A percentile compares a stretch with the other conserved stretches of the same genome.
These are phyloP conservation scores for Lates japonicus DNA, from an alignment of 2,797 vertebrate species.

Conservation along the genomic window DNA sequence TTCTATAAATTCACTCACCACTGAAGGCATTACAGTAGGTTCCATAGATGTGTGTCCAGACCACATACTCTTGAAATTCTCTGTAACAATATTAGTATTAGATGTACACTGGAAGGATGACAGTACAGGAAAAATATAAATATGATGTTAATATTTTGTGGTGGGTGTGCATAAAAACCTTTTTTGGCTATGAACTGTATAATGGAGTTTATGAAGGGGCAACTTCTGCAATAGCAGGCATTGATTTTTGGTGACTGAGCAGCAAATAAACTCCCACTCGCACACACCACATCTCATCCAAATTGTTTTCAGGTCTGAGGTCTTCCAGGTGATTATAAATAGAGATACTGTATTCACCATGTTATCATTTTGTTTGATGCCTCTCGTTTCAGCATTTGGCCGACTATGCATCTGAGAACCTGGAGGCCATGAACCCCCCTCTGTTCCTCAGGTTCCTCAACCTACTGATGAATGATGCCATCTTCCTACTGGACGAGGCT, in stretches of 20 bases:
- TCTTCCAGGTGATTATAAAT: neutral
- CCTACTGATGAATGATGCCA: conserved; percentile 97
- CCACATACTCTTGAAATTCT: neutral
- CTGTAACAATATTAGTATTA: neutral
- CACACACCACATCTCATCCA: neutral
- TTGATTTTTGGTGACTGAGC: conserved; percentile 1
- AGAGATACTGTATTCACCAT: neutral
- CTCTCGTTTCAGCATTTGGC: conserved; percentile 88
- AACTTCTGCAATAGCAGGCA: conserved; percentile 3
- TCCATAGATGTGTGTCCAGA: neutral
- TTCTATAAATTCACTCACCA: neutral
- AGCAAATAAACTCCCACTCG: neutral
- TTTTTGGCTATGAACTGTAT: neutral
- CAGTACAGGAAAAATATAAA: neutral
- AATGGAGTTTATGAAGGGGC: neutral
- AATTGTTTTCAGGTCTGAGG: neutral
- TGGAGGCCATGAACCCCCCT: conserved; percentile 97
- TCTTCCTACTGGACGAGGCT: conserved; percentile 97
- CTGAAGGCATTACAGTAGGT: neutral
- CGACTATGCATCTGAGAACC: conserved; percentile 94
- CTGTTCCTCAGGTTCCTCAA: conserved; percentile 97
- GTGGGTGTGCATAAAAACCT: neutral
- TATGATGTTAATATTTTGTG: conserved; percentile 2
- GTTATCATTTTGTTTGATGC: conserved; percentile 6
- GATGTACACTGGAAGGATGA: neutral